Percentiles rank a stretch among this genome's conserved stretches.
These are phyloP conservation scores for Idaea dimidiata DNA, from an alignment of 2,888 invertebrate genomes.

Conservation along the genomic window DNA sequence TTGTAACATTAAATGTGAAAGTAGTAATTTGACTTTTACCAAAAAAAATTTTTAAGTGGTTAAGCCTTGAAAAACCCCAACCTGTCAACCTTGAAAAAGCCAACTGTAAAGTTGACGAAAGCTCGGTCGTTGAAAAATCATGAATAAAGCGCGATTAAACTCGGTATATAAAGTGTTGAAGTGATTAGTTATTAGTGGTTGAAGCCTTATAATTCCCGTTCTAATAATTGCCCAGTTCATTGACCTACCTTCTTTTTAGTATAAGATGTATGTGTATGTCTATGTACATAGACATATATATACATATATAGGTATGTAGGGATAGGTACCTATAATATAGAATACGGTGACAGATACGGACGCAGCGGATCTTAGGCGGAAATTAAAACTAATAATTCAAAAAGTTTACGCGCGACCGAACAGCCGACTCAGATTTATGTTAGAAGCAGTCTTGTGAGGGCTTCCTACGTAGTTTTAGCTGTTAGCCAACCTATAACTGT, in stretches of 20 bases:
- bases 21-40: too few relatives aligned
- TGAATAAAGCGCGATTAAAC: too few relatives aligned
- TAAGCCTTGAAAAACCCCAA: too few relatives aligned
- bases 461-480: constrained; percentile 57
- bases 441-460: constrained; percentile 70
- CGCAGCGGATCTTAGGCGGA: constrained; percentile 78
- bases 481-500: constrained; percentile 34
- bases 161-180: too few relatives aligned
- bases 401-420: constrained; percentile 79
- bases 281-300: background rate
- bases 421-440: constrained; percentile 76
- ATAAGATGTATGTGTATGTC: background rate
- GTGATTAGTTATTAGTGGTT: too few relatives aligned
- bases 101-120: too few relatives aligned
- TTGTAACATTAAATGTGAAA: too few relatives aligned
- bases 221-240: too few relatives aligned
- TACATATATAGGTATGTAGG: constrained; percentile 5
- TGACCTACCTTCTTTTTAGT: background rate
- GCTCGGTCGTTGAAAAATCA: too few relatives aligned
- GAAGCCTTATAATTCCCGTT: too few relatives aligned
- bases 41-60: too few relatives aligned
- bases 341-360: constrained; percentile 45
- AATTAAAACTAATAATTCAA: constrained; percentile 83
- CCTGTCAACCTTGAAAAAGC: too few relatives aligned
- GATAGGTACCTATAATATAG: constrained; percentile 9